phyloP scores from a whole-genome alignment of 2,888 invertebrate genomes.

The Acanthoscelides obtectus region DNA sequence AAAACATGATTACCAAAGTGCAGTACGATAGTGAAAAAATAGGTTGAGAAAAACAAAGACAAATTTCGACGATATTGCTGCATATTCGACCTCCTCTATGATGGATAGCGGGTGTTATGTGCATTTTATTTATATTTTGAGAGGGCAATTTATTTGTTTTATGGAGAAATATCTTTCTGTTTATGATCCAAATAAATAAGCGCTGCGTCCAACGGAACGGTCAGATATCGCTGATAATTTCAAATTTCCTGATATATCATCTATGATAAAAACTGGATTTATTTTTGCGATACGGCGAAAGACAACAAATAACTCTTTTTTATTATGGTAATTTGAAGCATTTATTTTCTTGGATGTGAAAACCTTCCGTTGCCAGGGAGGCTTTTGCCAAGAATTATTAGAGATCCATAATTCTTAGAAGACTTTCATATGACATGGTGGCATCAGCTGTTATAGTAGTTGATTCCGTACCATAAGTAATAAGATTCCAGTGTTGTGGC shows the following conservation, averaged over 20 bases:
- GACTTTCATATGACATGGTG: too few relatives aligned
- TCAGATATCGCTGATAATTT: conserved; percentile 20
- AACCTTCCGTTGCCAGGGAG: neutral
- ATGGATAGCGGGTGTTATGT: conserved; percentile 16
- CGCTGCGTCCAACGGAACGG: conserved; percentile 10
- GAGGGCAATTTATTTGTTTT: conserved; percentile 19
- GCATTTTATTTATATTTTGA: conserved; percentile 21
- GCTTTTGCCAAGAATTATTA: neutral
- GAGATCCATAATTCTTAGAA: neutral
- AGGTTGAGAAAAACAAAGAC: neutral
- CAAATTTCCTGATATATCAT: conserved; percentile 19
- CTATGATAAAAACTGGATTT: conserved; percentile 4
- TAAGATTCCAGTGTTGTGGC: too few relatives aligned
- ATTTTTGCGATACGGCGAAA: neutral
- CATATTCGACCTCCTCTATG: neutral
- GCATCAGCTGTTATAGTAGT: too few relatives aligned
- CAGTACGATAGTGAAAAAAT: neutral
- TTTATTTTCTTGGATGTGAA: neutral
- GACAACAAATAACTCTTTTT: neutral
- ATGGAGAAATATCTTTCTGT: conserved; percentile 22
- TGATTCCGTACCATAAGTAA: too few relatives aligned
- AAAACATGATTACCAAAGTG: neutral
- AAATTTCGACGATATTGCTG: neutral
- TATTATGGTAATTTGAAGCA: neutral
- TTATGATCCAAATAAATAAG: conserved; percentile 19